Evolutionary conservation across 2,888 invertebrate genomes (phyloP), one percentile per base, ranked within the genome.

Genomic region (Lycaena phlaeas): DNA sequence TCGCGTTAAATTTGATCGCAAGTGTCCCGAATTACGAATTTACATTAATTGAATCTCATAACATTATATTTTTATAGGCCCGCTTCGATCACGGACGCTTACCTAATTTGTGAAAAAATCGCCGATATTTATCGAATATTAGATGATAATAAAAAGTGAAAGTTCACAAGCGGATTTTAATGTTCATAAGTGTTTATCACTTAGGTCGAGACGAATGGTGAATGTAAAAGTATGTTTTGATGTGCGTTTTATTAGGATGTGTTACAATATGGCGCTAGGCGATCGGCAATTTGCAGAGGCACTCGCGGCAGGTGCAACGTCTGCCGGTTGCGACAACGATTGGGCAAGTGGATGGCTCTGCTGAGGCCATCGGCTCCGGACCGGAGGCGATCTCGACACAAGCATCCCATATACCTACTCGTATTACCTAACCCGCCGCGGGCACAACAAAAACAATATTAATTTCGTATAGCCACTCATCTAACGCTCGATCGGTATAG

Each of bases 241-340:
- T 45, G 45, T 38, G 38, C 22, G 36, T 41, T 41, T 36, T 46
- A 45, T 46, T 46, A 49, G 49, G 53, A 52, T 52, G 48, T 58
- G 58, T 55, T 64, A 64, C 61, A 63, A 60, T 63, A 57, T 56
- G 56, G 57, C 50, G 56, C 56, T 62, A 61, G 63, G 63, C 58
- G 48, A 47, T 49, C 49, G 65, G 65, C 56, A 70, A 70, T 75
- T 73, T 70, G 71, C 71, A 67, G 64, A 68, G 65, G 66, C 65
- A 60, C 70, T 75, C 64, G 43, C 44, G 68, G 64, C 79, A 78
- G 76, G 78, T 79, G 81, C 76, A 69, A 61, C 71, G 68, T 71
- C 74, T 71, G 73, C 68, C 68, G 65, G 70, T 81, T 81, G 77
- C 81, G 77, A 73, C 77, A 81, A 67, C 54, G 61, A 73, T 81